Evolutionary conservation across 2,797 vertebrate species (phyloP).

Genomic region (Sphaeramia orbicularis): DNA sequence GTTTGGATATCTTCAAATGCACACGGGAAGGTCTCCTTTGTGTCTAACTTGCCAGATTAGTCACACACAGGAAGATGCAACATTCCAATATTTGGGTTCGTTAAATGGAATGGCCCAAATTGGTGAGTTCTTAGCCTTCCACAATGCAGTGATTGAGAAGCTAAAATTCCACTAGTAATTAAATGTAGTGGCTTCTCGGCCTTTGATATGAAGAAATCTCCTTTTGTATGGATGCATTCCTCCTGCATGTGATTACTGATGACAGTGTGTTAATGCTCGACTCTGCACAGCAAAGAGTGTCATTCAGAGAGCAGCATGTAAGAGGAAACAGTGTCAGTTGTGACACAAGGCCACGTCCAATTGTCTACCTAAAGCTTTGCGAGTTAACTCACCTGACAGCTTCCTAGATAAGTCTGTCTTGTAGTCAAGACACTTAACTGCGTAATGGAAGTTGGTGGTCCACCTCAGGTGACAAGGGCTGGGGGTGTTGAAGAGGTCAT

Average conservation of each 20-base stretch:
- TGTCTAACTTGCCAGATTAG: conserved; percentile 43
- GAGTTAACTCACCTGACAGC: conserved; percentile 83
- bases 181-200: not conserved
- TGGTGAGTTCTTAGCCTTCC: not conserved
- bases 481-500: conserved; percentile 71
- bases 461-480: conserved; percentile 81
- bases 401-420: conserved; percentile 82
- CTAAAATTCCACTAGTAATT: conserved; percentile 5
- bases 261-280: conserved; percentile 65
- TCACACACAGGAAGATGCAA: conserved; percentile 41
- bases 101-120: no score
- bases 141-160: not conserved
- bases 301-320: conserved; percentile 64
- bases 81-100: conserved; percentile 35
- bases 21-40: conserved; percentile 71
- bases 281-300: conserved; percentile 64
- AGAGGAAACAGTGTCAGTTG: conserved; percentile 71
- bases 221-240: conserved; percentile 14
- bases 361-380: conserved; percentile 77
- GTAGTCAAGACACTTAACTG: conserved; percentile 76
- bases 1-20: conserved; percentile 68
- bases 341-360: conserved; percentile 81
- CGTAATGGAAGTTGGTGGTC: conserved; percentile 79
- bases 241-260: conserved; percentile 46
- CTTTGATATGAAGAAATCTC: conserved; percentile 2